phyloP scores from a whole-genome alignment of 2,113 vertebrate genomes.

The Bothrops jararaca region DNA sequence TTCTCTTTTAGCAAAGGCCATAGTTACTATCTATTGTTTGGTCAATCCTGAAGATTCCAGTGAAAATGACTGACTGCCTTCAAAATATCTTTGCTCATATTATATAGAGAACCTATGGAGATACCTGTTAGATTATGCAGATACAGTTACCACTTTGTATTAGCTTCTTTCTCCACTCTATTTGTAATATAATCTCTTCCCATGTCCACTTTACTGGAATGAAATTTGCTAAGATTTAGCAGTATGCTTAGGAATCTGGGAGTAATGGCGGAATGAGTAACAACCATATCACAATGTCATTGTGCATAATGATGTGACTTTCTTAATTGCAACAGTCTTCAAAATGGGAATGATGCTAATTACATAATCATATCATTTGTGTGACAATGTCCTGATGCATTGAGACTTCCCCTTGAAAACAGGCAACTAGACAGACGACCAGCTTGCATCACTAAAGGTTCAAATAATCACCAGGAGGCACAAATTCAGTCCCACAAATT shows the following conservation, averaged over 20 bases:
- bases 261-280: not conserved
- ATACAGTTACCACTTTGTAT: not conserved
- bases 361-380: not conserved
- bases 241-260: not conserved
- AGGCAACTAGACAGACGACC: not conserved
- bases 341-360: not conserved
- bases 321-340: not conserved
- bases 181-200: not conserved
- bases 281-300: not conserved
- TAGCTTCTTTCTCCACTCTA: not conserved
- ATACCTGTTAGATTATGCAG: not conserved
- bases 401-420: no score
- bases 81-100: rapidly evolving
- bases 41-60: not conserved
- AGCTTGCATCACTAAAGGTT: not conserved
- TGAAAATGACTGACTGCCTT: not conserved
- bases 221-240: not conserved
- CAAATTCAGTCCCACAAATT: not conserved
- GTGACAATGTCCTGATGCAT: not conserved
- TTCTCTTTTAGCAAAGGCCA: not conserved
- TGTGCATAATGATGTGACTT: not conserved
- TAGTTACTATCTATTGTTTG: rapidly evolving
- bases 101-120: rapidly evolving
- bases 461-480: not conserved
- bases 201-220: not conserved